Evolutionary conservation across 1,140 invertebrate species (phyloP).

Genomic region (Paralvinella palmiformis): DNA sequence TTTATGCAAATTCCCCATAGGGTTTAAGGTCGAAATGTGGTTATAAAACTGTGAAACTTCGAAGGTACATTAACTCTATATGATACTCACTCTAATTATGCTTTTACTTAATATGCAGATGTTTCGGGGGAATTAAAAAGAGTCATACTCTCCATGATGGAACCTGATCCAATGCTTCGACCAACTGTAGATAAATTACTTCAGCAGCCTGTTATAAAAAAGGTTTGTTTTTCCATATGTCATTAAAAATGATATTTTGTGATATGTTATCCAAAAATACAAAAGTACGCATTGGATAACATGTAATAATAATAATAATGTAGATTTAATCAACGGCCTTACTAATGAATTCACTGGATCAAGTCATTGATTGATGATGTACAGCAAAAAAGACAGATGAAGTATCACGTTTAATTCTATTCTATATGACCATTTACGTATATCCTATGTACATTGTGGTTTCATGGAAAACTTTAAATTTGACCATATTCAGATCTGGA

Average conservation of each 20-base stretch:
- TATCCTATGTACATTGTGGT: not conserved
- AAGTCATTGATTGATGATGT: not conserved
- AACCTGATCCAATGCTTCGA: constrained; percentile 51
- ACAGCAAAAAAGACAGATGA: not conserved
- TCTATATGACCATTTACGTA: too few species aligned
- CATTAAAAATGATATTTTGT: not conserved
- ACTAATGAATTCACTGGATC: not conserved
- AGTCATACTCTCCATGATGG: constrained; percentile 58
- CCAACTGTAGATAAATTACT: constrained; percentile 56
- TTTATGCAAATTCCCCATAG: too few species aligned
- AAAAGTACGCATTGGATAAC: not conserved
- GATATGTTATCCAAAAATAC: not conserved
- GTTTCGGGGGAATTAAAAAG: constrained; percentile 53
- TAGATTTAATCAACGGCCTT: too few species aligned
- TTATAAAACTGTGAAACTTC: too few species aligned
- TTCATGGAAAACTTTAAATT: not conserved
- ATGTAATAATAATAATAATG: constrained; percentile 14
- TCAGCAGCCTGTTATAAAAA: constrained; percentile 34
- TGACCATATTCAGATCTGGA: constrained; percentile 6
- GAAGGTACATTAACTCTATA: too few species aligned
- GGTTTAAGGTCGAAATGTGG: too few species aligned
- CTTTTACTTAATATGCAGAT: not conserved
- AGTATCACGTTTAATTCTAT: too few species aligned
- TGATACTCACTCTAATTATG: too few species aligned
- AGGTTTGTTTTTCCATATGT: not conserved